A percentile compares a stretch with the other conserved stretches of the same genome.
Conservation (phyloP, 2,113 vertebrate genomes). For the Aepyceros melampus region DNA sequence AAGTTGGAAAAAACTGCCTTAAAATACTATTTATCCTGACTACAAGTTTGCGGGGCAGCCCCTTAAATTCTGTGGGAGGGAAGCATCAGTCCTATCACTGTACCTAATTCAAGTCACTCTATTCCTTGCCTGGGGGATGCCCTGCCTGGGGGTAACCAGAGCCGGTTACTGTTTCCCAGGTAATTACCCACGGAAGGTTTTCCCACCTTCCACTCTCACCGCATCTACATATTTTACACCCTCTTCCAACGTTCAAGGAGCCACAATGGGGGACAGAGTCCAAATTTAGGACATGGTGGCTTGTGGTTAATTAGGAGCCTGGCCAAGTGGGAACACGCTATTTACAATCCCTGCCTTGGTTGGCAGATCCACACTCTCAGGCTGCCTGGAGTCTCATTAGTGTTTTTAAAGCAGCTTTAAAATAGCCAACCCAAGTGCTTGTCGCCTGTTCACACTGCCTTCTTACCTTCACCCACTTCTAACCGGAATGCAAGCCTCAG, state of each 20-base stretch:
- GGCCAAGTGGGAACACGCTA: not conserved
- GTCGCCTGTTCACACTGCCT: not conserved
- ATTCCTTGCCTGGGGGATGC: not conserved
- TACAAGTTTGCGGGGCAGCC: no score
- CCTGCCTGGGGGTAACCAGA: not conserved
- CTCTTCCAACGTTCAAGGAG: not conserved
- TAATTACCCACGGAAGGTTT: not conserved
- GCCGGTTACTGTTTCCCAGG: not conserved
- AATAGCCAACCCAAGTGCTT: not conserved
- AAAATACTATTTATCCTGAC: not conserved
- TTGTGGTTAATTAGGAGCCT: conserved; percentile 58
- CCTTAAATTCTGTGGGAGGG: no score
- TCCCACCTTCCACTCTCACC: not conserved
- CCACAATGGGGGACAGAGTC: not conserved
- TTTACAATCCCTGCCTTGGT: not conserved
- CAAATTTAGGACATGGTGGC: not conserved
- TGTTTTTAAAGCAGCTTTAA: not conserved
- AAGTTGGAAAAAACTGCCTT: not conserved
- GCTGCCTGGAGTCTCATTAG: not conserved
- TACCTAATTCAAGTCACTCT: rapidly evolving
- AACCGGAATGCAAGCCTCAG: not conserved
- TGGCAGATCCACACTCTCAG: not conserved
- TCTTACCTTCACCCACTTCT: not conserved
- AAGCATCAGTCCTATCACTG: not conserved
- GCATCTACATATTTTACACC: not conserved